Evolutionary conservation across 1,140 invertebrate genomes (phyloP).

Genomic region (Thereuonema tuberculata): DNA sequence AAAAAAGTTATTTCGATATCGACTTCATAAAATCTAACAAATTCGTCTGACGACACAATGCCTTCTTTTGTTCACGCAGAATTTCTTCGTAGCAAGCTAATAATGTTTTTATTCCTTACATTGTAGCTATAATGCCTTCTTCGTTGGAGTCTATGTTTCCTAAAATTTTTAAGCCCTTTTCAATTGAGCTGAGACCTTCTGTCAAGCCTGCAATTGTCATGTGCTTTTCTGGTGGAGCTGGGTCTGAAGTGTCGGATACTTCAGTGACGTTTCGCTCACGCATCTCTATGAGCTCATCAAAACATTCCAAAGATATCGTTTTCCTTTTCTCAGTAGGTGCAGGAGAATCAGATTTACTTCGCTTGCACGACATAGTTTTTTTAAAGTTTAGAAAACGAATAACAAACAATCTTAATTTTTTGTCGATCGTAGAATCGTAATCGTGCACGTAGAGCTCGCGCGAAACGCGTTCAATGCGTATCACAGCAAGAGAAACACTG

Average conservation of each 20-base stretch:
- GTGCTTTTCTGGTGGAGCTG: slow-evolving; percentile 7
- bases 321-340: not conserved
- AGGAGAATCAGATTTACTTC: not conserved
- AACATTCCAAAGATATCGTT: not conserved
- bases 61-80: not conserved
- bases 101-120: not conserved
- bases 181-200: not conserved
- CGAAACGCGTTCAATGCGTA: not conserved
- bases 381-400: not conserved
- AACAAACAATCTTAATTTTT: not conserved
- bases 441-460: not conserved
- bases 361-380: not conserved
- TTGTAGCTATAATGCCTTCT: not conserved
- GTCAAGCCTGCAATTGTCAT: slow-evolving; percentile 1
- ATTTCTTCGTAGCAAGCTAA: not conserved
- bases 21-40: too few relatives aligned
- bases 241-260: not conserved
- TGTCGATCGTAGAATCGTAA: not conserved
- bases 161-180: not conserved
- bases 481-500: not conserved
- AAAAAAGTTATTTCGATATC: too few relatives aligned
- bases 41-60: not conserved
- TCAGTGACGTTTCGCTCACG: slow-evolving; percentile 6
- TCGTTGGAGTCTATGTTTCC: not conserved
- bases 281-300: slow-evolving; percentile 10